Base-by-base conservation (phyloP, 2,113 vertebrate species). In the Telmatochromis brichardi region DNA sequence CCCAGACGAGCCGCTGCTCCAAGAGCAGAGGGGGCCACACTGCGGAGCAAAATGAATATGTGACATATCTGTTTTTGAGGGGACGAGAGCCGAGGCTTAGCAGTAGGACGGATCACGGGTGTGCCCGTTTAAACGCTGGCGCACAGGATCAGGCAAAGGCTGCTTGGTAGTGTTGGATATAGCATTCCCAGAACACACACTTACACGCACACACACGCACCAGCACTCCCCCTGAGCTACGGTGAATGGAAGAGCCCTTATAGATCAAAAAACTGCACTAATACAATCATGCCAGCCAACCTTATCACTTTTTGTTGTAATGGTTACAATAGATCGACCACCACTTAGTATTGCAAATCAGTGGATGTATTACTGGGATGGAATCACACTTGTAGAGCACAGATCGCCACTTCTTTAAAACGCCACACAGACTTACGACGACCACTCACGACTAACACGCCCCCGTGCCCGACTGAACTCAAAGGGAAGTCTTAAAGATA, bases 11-110 rank as follows among this genome's bases (percentile, higher is more conserved):
- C 95, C 79, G 73, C 89, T 42, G 96, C 94, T 96, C 96, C 94
- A 96, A 96, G 96, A 97, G 95, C 95, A 79, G 82, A 86, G 84
- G 11, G 85, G 42, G 90, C 93, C 91, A 90, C 82, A 81, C 96
- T 95, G 96, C 15, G 96, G 96, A 96, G 96, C 95, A 96, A 96
- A 96, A 97, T 95, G 84, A 94, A 95, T 95, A 96, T 94, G 92
- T 94, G 93, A 96, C 95, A 95, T 96, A 95, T 95, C 95, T 90
- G 86, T 88, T 92, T 80, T 80, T 54, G 15, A 42, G 86, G 83
- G 90, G 90, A 35, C 60, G 57, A 89, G 92, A 89, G 90, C 85
- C 31, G 37, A 89, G 92, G 90, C 90, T 31, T 79, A 35, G 73
- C 82, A 45, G 85, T 51, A 87, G 71, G 82, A 86, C 6, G 37